phyloP scores from a whole-genome alignment of 2,797 vertebrate genomes.

The Hapalemur alaotrensis region DNA sequence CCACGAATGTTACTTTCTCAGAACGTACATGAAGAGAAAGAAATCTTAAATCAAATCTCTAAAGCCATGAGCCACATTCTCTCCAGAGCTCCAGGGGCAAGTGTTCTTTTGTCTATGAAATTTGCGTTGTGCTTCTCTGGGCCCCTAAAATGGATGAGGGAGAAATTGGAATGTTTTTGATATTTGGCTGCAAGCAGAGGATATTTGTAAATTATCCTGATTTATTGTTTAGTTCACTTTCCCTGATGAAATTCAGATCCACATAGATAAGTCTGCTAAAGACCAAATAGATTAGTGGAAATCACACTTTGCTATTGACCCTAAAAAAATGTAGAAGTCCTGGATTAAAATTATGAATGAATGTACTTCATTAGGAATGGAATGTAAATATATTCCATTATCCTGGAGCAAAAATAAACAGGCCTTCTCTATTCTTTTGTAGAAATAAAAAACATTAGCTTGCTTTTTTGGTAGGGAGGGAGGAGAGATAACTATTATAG shows the following conservation, averaged over 20 bases:
- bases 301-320: not conserved
- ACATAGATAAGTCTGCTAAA: not conserved
- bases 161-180: not conserved
- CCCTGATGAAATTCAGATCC: not conserved
- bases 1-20: not conserved
- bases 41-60: not conserved
- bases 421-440: not conserved
- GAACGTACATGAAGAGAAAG: not conserved
- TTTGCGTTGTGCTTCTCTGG: not conserved
- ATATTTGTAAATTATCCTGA: not conserved
- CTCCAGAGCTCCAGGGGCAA: not conserved
- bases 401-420: not conserved
- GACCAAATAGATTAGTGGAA: not conserved
- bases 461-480: not conserved
- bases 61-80: not conserved
- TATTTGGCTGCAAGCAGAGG: not conserved
- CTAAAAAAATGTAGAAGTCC: not conserved
- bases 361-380: not conserved
- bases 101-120: not conserved
- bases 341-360: not conserved
- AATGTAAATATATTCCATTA: not conserved
- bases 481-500: not conserved
- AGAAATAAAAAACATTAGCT: not conserved
- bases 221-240: not conserved
- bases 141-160: not conserved